Conservation (phyloP, 1,140 invertebrate genomes). For the Saccostrea glomerata region DNA sequence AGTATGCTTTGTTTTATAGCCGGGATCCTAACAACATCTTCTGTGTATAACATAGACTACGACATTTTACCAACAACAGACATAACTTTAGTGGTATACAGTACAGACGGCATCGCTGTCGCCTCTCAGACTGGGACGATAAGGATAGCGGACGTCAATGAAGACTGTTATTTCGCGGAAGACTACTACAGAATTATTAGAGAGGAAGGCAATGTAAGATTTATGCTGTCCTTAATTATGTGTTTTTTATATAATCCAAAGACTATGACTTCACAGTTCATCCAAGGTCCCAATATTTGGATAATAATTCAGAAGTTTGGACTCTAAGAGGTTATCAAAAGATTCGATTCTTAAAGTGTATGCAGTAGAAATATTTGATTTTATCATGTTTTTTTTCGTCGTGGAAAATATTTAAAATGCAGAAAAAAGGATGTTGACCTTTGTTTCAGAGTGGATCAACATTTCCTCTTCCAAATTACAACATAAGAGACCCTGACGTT, state of each 20-base stretch:
- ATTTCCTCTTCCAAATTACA: conserved; percentile 39
- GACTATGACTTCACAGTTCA: too few species aligned
- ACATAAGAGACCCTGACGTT: conserved; percentile 16
- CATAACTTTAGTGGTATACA: neutral
- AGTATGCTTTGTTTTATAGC: neutral
- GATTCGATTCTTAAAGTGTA: too few species aligned
- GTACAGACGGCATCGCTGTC: neutral
- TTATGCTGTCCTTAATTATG: neutral
- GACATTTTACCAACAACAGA: neutral
- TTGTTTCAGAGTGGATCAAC: neutral
- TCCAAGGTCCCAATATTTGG: too few species aligned
- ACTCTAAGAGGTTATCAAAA: too few species aligned
- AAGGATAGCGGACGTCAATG: conserved; percentile 28
- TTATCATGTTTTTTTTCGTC: too few species aligned
- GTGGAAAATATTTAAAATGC: neutral
- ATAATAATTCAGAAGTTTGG: too few species aligned
- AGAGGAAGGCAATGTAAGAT: conserved; percentile 36
- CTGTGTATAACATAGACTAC: neutral
- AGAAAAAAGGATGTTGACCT: neutral
- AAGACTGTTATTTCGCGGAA: conserved; percentile 18
- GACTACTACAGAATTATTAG: conserved; percentile 28
- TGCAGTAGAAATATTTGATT: too few species aligned
- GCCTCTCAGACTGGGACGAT: neutral
- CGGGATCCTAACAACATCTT: neutral
- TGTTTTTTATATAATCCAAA: neutral